phyloP scores from a whole-genome alignment of 1,140 invertebrate genomes.

The Argopecten irradians region DNA sequence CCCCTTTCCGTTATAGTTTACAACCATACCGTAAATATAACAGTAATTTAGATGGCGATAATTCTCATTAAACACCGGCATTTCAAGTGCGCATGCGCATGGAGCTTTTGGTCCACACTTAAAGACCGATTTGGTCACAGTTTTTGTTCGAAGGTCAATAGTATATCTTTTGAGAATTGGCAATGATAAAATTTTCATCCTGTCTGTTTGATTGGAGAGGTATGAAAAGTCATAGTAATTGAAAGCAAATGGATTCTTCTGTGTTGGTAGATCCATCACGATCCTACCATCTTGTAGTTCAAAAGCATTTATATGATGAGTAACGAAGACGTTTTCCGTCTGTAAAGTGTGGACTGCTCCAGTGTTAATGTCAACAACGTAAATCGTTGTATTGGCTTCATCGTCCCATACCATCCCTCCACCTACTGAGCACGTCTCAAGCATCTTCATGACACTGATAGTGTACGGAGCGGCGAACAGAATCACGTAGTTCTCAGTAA shows the following conservation, averaged over 20 bases:
- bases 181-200: conserved; percentile 55
- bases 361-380: conserved; percentile 62
- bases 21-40: conserved; percentile 67
- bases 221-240: conserved; percentile 55
- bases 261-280: conserved; percentile 63
- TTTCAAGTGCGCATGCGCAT: conserved; percentile 59
- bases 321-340: conserved; percentile 61
- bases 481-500: conserved; percentile 66
- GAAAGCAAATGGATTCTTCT: conserved; percentile 58
- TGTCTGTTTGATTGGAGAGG: conserved; percentile 51
- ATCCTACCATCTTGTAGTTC: conserved; percentile 57
- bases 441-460: conserved; percentile 62
- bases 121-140: conserved; percentile 38
- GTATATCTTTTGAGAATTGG: conserved; percentile 58
- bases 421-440: conserved; percentile 57
- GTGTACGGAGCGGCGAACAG: conserved; percentile 67
- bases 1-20: conserved; percentile 60
- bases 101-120: conserved; percentile 24
- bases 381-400: conserved; percentile 54
- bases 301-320: conserved; percentile 72
- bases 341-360: conserved; percentile 58
- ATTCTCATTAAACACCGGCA: conserved; percentile 71
- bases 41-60: conserved; percentile 64
- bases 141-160: conserved; percentile 56
- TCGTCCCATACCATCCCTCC: conserved; percentile 64